phyloP scores from a whole-genome alignment of 1,140 invertebrate genomes.

The Bombus affinis region DNA sequence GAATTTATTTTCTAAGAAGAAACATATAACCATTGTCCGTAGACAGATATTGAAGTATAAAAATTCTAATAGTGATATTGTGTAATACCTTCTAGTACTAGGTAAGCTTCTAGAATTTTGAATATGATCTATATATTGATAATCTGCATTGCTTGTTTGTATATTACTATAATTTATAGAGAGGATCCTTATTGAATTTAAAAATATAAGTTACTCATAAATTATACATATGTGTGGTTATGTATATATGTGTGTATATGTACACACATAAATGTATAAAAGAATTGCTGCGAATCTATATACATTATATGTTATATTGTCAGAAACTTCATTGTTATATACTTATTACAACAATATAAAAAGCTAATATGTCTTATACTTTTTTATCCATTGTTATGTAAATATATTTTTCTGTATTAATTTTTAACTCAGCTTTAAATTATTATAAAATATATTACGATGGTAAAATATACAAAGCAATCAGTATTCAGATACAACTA shows the following conservation, averaged over 20 bases:
- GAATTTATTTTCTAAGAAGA: slow-evolving; percentile 48
- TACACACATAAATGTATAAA: slow-evolving; percentile 61
- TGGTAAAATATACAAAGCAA: neutral
- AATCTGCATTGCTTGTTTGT: slow-evolving; percentile 73
- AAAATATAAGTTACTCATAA: slow-evolving; percentile 59
- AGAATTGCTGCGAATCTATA: slow-evolving; percentile 55
- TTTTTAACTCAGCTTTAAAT: slow-evolving; percentile 20
- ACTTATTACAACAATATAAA: slow-evolving; percentile 61
- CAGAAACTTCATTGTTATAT: slow-evolving; percentile 65
- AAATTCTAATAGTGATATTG: slow-evolving; percentile 65
- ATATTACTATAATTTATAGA: slow-evolving; percentile 75
- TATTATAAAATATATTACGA: neutral
- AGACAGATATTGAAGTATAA: slow-evolving; percentile 55
- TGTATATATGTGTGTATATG: slow-evolving; percentile 59
- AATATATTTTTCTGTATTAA: slow-evolving; percentile 24
- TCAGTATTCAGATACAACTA: neutral
- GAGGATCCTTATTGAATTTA: slow-evolving; percentile 58
- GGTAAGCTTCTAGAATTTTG: slow-evolving; percentile 72
- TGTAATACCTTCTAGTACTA: slow-evolving; percentile 66
- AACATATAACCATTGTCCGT: slow-evolving; percentile 56
- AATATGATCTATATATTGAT: slow-evolving; percentile 72
- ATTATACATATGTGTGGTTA: slow-evolving; percentile 67
- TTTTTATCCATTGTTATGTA: slow-evolving; percentile 33
- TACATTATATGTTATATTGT: slow-evolving; percentile 64
- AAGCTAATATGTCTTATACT: slow-evolving; percentile 41